Conservation (phyloP, 2,888 invertebrate genomes). For the Chymomyza fuscimana region DNA sequence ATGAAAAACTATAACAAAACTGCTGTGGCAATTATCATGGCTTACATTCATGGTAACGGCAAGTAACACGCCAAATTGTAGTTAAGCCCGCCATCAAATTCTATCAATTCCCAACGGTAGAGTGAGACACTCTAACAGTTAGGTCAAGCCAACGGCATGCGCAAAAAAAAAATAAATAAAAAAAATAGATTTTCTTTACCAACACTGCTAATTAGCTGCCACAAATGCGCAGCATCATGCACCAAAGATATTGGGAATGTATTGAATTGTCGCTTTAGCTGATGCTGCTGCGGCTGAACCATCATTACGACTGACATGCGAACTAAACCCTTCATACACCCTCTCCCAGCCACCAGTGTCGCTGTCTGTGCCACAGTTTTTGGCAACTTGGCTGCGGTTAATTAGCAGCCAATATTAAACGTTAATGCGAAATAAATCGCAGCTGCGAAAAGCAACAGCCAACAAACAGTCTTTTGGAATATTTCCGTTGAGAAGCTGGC, state of each 20-base stretch:
- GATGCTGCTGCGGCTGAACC: neutral
- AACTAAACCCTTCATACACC: too few relatives aligned
- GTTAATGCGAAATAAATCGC: constrained; percentile 76
- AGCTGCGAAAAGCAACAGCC: constrained; percentile 31
- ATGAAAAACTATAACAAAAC: neutral
- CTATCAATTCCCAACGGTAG: neutral
- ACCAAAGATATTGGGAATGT: neutral
- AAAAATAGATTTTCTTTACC: constrained; percentile 28
- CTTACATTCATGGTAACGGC: neutral
- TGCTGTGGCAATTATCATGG: neutral
- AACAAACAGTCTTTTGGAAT: neutral
- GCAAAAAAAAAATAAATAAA: constrained; percentile 27
- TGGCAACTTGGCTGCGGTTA: constrained; percentile 61
- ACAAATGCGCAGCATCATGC: constrained; percentile 68
- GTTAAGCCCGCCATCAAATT: constrained; percentile 49
- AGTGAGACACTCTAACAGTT: constrained; percentile 39
- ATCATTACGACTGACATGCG: neutral
- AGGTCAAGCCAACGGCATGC: constrained; percentile 41
- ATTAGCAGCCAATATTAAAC: constrained; percentile 71
- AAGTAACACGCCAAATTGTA: constrained; percentile 55
- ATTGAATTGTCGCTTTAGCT: neutral
- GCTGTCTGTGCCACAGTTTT: constrained; percentile 29
- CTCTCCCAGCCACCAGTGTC: too few relatives aligned
- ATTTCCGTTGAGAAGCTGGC: neutral
- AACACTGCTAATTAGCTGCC: constrained; percentile 60